Conservation (phyloP, 2,797 vertebrate genomes). For the Tiaroga cobitis region DNA sequence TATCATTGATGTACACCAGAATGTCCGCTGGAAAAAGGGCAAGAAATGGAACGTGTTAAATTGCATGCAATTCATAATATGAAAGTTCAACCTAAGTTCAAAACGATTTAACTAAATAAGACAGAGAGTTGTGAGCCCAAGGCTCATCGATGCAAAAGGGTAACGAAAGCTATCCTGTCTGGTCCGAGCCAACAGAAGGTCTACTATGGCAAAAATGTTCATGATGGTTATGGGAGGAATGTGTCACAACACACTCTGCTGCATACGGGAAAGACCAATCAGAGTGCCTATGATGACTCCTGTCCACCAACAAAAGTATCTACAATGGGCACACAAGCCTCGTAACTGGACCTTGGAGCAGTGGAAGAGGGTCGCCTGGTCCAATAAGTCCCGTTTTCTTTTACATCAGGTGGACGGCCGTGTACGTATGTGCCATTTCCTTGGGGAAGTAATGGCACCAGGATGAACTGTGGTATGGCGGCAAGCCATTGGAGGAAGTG, state of each 20-base stretch:
- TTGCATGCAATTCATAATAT: background rate
- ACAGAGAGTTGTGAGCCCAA: too few relatives aligned
- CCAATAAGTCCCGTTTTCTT: background rate
- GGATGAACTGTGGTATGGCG: background rate
- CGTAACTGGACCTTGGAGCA: background rate
- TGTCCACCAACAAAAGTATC: too few relatives aligned
- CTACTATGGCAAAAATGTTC: too few relatives aligned
- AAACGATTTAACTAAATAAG: background rate
- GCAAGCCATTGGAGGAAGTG: background rate
- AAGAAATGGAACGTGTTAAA: background rate
- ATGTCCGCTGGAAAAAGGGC: conserved; percentile 74
- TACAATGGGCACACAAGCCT: background rate
- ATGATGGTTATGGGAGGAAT: too few relatives aligned
- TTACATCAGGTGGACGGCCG: background rate
- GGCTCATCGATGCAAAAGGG: too few relatives aligned
- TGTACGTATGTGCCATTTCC: background rate
- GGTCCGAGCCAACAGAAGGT: too few relatives aligned
- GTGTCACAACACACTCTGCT: too few relatives aligned
- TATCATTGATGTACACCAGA: conserved; percentile 79
- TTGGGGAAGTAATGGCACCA: background rate
- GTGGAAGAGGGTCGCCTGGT: background rate
- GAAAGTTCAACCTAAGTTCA: background rate
- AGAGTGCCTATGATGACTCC: background rate
- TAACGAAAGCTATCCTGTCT: too few relatives aligned
- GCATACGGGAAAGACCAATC: background rate